A percentile compares a stretch with the other conserved stretches of the same genome.
Conservation (phyloP, 2,797 vertebrate species). For the Trichosurus vulpecula region DNA sequence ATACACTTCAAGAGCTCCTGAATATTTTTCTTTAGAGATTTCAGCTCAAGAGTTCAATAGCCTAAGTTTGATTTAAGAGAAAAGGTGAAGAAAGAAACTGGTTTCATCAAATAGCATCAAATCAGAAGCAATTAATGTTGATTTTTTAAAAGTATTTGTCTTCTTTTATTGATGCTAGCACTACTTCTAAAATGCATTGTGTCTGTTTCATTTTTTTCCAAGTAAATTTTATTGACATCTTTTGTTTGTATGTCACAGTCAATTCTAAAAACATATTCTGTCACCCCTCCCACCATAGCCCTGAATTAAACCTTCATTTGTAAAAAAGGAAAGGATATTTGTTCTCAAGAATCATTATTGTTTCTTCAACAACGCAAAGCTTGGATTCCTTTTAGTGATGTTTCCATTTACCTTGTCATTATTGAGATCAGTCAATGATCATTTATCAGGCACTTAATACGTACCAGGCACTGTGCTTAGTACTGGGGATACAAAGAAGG, state of each 20-base stretch:
- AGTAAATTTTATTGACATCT: neutral
- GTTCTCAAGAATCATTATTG: neutral
- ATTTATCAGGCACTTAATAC: neutral
- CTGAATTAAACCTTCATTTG: neutral
- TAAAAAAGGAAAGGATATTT: neutral
- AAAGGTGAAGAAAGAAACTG: slow-evolving; percentile 61
- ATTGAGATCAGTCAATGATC: neutral
- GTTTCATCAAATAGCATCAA: slow-evolving; percentile 41
- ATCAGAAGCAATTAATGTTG: slow-evolving; percentile 65
- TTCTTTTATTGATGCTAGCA: slow-evolving; percentile 53
- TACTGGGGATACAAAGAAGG: neutral
- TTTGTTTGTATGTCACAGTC: neutral
- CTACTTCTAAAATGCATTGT: slow-evolving; percentile 44
- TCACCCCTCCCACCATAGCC: neutral
- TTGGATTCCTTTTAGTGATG: neutral
- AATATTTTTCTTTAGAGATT: slow-evolving; percentile 72
- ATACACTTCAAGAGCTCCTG: slow-evolving; percentile 55
- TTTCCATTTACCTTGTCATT: neutral
- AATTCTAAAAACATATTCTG: neutral
- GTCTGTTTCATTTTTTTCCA: neutral
- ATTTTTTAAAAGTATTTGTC: slow-evolving; percentile 50
- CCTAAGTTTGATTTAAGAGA: slow-evolving; percentile 68
- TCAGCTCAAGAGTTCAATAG: slow-evolving; percentile 56
- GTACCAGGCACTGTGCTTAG: neutral
- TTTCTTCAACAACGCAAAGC: neutral